Percentiles rank a stretch among this genome's conserved stretches.
Evolutionary conservation across 2,797 vertebrate genomes (phyloP).

Genomic region (Mormyrus proboscirostris): DNA sequence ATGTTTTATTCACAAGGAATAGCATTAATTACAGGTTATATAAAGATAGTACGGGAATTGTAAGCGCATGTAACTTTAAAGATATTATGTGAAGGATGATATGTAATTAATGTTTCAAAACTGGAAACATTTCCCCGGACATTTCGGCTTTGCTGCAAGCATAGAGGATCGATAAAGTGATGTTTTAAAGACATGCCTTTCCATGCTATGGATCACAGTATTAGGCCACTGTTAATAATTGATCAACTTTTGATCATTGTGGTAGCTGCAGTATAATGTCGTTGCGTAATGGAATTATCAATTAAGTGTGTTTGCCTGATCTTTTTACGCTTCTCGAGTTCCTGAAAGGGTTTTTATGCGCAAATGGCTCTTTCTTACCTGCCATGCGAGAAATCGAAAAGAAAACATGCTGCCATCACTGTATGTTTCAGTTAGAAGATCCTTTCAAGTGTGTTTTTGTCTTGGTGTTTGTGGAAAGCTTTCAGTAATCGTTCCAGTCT

Average conservation of each 20-base stretch:
- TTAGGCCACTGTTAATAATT: neutral
- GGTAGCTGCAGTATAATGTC: neutral
- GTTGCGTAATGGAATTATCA: neutral
- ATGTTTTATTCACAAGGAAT: neutral
- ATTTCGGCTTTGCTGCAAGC: neutral
- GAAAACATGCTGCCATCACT: neutral
- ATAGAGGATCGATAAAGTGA: neutral
- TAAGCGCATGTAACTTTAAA: neutral
- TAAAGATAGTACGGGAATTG: neutral
- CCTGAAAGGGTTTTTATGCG: neutral
- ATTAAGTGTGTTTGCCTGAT: neutral
- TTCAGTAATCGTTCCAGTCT: neutral
- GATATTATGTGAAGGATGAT: neutral
- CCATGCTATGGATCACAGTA: neutral
- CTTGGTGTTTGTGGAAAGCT: constrained; percentile 8
- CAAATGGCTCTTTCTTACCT: neutral
- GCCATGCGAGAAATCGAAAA: neutral
- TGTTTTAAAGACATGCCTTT: neutral
- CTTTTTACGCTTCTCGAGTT: neutral
- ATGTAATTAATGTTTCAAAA: neutral
- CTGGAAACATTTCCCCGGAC: neutral
- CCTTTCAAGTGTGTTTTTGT: neutral
- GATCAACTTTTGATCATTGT: neutral
- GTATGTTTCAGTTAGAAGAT: neutral
- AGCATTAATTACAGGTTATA: neutral